Evolutionary conservation across 2,797 vertebrate genomes (phyloP).

Genomic region (Thamnophis elegans): DNA sequence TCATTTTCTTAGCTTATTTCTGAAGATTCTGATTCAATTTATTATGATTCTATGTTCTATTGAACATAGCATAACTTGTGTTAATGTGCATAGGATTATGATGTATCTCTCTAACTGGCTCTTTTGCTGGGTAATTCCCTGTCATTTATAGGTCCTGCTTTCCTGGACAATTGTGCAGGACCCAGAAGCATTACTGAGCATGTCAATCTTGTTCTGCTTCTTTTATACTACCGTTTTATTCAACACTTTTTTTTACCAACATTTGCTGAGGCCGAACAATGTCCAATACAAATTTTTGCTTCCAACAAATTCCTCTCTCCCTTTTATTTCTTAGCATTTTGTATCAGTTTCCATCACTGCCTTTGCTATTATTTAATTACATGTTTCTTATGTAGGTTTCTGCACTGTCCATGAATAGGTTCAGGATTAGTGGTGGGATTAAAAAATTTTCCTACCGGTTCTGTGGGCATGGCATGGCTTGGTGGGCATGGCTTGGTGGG

Average conservation of each 20-base stretch:
- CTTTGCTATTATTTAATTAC: background rate
- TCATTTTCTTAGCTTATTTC: background rate
- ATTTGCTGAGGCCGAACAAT: background rate
- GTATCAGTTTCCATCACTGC: background rate
- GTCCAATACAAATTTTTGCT: background rate
- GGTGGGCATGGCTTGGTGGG: no score
- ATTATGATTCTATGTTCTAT: background rate
- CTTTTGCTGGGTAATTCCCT: background rate
- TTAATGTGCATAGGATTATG: background rate
- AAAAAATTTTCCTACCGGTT: no score
- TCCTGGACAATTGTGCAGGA: background rate
- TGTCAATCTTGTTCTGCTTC: background rate
- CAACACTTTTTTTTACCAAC: no score
- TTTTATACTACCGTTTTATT: background rate
- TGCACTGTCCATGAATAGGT: background rate
- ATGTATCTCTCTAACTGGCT: background rate
- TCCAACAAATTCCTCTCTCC: background rate
- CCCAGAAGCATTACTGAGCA: background rate
- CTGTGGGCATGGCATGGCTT: no score
- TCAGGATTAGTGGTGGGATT: background rate
- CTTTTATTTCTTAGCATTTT: background rate
- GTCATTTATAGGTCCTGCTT: background rate
- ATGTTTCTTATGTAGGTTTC: background rate
- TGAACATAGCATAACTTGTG: background rate
- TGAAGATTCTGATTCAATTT: background rate